These are phyloP conservation scores for Drosophila paramelanica DNA, from an alignment of 2,888 invertebrate genomes.

Conservation along the genomic window DNA sequence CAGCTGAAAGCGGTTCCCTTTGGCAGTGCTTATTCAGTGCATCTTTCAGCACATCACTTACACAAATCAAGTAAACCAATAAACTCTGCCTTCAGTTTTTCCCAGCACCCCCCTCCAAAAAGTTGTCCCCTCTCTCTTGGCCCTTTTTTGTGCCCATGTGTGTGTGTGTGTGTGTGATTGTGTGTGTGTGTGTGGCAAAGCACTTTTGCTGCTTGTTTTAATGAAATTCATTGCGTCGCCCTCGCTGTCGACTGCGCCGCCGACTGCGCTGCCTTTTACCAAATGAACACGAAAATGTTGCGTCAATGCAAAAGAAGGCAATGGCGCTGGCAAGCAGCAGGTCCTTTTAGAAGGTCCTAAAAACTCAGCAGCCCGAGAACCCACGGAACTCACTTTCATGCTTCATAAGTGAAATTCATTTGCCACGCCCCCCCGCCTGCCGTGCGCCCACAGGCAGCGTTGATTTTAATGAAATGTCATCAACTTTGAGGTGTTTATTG, in stretches of 20 bases:
- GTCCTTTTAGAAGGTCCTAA: slow-evolving; percentile 6
- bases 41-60: slow-evolving; percentile 61
- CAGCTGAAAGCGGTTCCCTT: slow-evolving; percentile 14
- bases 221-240: slow-evolving; percentile 72
- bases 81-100: slow-evolving; percentile 39
- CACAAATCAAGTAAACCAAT: slow-evolving; percentile 74
- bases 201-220: slow-evolving; percentile 69
- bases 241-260: slow-evolving; percentile 7
- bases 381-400: slow-evolving; percentile 73
- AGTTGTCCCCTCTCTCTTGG: background rate
- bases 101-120: too few relatives aligned
- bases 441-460: slow-evolving; percentile 36
- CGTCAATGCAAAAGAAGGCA: slow-evolving; percentile 38
- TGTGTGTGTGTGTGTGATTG: too few relatives aligned
- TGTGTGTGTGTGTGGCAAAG: slow-evolving; percentile 34
- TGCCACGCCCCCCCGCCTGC: slow-evolving; percentile 45
- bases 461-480: slow-evolving; percentile 83
- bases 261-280: slow-evolving; percentile 46
- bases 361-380: slow-evolving; percentile 30
- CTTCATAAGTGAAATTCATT: slow-evolving; percentile 80
- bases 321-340: slow-evolving; percentile 13
- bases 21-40: slow-evolving; percentile 33
- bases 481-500: slow-evolving; percentile 83
- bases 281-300: slow-evolving; percentile 74
- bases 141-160: background rate